Evolutionary conservation across 1,140 invertebrate genomes (phyloP).

Genomic region (Melanaphis sacchari): DNA sequence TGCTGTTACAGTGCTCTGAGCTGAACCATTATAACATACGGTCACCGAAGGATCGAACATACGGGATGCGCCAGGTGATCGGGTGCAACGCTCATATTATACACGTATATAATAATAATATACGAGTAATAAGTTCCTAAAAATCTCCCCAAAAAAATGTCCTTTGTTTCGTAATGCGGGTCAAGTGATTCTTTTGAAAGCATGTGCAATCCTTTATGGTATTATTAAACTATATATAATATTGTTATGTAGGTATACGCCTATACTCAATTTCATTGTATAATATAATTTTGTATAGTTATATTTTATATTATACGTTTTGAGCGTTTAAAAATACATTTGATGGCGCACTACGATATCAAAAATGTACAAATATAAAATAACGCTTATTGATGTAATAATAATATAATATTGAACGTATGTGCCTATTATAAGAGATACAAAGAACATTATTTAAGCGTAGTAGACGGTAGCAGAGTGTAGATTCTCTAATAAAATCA

Average conservation of each 20-base stretch:
- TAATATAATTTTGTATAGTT: background rate
- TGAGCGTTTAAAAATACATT: background rate
- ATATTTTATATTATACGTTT: too few relatives aligned
- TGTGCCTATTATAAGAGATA: background rate
- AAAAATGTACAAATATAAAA: background rate
- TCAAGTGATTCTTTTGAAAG: background rate
- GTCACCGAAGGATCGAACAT: background rate
- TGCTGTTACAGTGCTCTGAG: background rate
- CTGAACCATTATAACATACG: background rate
- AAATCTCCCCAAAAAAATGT: background rate
- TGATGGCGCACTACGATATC: background rate
- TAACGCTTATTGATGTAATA: background rate
- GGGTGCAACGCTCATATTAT: background rate
- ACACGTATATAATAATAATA: background rate
- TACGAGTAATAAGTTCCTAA: background rate
- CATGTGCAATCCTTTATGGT: background rate
- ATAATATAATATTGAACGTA: background rate
- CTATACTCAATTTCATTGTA: background rate
- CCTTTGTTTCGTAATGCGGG: background rate
- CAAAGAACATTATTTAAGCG: background rate
- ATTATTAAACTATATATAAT: background rate
- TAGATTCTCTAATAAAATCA: background rate
- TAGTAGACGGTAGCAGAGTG: background rate
- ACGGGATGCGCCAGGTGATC: slow-evolving; percentile 14
- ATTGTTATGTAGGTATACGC: background rate